Evolutionary conservation across 2,113 vertebrate genomes (phyloP), one percentile per base, ranked within the genome.

Genomic region (Equus przewalskii): DNA sequence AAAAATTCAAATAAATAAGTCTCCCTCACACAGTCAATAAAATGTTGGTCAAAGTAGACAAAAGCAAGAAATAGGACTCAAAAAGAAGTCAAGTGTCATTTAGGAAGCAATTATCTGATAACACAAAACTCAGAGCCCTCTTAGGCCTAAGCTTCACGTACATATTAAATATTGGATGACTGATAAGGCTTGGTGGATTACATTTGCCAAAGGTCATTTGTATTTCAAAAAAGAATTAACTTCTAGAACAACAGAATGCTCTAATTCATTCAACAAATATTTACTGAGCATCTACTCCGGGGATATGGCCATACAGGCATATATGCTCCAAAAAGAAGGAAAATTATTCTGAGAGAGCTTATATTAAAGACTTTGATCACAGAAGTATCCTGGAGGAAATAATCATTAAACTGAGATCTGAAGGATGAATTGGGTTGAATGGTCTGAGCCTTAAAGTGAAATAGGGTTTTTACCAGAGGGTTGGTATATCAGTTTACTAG

Each of bases 221-320:
- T 41, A 88, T 76, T 82, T 91, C 28, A 70, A 83, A 95, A 76
- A 90, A 24, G 75, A 87, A 46, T 75, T 78, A 87, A 69, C 75
- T 91, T 95, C 84, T 86, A 75, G 94, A 83, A 88, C 62, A 94
- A 87, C 78, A 62, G 12, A 81, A 75, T 87, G 26, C 10, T 97
- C 91, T 87, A 82, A 62, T 78, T 96, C n/a, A 78, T n/a, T 93
- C 54, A 82, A 51, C 60, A 94, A 94, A 87, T 97, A 94, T 88
- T 94, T 96, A 41, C 70, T 81, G 13, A 91, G 69, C 30, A 80
- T 7, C 60, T 64, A 70, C 9, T 60, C 60, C 83, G 54, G 18
- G 14, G 21, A 28, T 64, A n/a, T 46, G 36, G 36, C 36, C 36
- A 41, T 41, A 41, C 36, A 41, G 36, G 36, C 36, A 41, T 41